phyloP scores from a whole-genome alignment of 2,113 vertebrate species.

The mouse (Mus musculus) region GRCm39 chr16:31543501-31544000 shows the following conservation, averaged over 20 bases:
- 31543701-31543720: background rate
- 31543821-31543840: background rate
- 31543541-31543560: background rate
- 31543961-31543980: background rate
- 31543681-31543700: background rate
- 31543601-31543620: background rate
- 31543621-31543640: background rate
- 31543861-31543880: background rate
- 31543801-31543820: background rate
- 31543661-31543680: background rate
- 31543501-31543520: slow-evolving; percentile 16
- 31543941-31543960: background rate
- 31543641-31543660: background rate
- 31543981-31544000: background rate
- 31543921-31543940: background rate
- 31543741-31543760: background rate
- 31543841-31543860: background rate
- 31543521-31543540: background rate
- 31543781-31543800: background rate
- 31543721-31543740: too few species aligned
- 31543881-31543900: background rate
- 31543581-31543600: slow-evolving; percentile 48
- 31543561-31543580: slow-evolving; percentile 1
- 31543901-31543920: background rate
- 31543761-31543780: background rate